A percentile compares a stretch with the other conserved stretches of the same genome.
Evolutionary conservation across 2,888 invertebrate species (phyloP).

Genomic region (Thysanoteuthis rhombus): DNA sequence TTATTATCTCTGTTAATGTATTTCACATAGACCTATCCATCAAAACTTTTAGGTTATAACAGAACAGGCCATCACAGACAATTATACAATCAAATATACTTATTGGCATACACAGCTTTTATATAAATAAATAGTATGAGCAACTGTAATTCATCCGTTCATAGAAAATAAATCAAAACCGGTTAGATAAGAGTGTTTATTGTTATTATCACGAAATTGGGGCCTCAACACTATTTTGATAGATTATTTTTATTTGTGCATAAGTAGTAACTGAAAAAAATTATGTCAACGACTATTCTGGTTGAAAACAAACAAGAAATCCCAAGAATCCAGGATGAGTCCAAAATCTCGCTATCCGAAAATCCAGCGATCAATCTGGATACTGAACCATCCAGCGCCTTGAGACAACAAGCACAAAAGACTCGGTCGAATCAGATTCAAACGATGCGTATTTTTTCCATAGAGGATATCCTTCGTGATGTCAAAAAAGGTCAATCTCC

Average conservation of each 20-base stretch:
- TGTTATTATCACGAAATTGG: too few relatives aligned
- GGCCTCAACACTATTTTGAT: background rate
- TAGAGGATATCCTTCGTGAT: slow-evolving; percentile 26
- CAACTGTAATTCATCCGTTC: too few relatives aligned
- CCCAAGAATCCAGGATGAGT: background rate
- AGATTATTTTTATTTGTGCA: background rate
- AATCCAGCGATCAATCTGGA: background rate
- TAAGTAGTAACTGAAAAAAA: background rate
- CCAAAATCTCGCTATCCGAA: background rate
- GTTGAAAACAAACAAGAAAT: background rate
- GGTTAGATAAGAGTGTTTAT: too few relatives aligned
- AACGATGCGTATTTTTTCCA: background rate
- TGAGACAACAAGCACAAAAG: background rate
- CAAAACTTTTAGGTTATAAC: too few relatives aligned
- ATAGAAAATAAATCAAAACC: too few relatives aligned
- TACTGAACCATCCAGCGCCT: background rate
- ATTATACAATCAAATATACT: too few relatives aligned
- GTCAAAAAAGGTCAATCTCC: background rate
- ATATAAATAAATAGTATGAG: too few relatives aligned
- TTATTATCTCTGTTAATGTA: too few relatives aligned
- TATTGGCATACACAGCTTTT: too few relatives aligned
- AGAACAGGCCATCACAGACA: too few relatives aligned
- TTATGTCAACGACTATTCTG: background rate
- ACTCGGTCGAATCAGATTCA: background rate
- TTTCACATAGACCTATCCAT: too few relatives aligned